Conservation (phyloP, 2,113 vertebrate species). For the Butorides virescens region DNA sequence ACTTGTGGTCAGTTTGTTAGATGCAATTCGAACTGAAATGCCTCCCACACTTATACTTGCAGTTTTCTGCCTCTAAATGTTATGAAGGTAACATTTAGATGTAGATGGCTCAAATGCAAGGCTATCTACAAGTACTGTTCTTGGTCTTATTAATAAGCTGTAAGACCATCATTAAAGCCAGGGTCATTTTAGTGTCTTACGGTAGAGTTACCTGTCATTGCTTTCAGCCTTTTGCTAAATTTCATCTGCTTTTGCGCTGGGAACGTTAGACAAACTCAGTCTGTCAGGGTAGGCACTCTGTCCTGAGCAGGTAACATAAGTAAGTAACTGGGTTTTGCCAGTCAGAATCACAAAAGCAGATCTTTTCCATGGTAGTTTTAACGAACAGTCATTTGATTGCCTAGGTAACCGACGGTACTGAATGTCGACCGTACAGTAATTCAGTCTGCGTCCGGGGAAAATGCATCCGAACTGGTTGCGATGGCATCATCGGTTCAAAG, state of each 20-base stretch:
- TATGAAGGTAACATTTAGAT: background rate
- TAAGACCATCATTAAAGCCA: background rate
- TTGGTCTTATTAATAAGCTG: background rate
- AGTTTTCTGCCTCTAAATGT: background rate
- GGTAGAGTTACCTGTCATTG: background rate
- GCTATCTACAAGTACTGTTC: background rate
- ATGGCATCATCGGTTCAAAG: constrained; percentile 95
- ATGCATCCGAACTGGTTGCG: constrained; percentile 92
- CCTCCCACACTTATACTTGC: background rate
- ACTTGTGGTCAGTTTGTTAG: background rate
- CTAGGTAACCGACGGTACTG: constrained; percentile 92
- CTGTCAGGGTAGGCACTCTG: background rate
- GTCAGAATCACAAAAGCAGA: background rate
- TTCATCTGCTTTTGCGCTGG: background rate
- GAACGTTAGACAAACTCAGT: background rate
- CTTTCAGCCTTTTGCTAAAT: background rate
- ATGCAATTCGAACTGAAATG: background rate
- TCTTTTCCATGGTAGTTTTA: background rate
- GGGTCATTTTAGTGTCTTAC: background rate
- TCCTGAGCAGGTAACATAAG: background rate
- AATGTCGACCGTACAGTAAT: constrained; percentile 92
- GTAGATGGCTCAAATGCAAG: background rate
- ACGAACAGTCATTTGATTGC: background rate
- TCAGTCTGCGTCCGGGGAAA: constrained; percentile 93
- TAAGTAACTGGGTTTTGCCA: background rate